Evolutionary conservation across 1,140 invertebrate genomes (phyloP), one percentile per base, ranked within the genome.

Genomic region (Polypedilum pembai): DNA sequence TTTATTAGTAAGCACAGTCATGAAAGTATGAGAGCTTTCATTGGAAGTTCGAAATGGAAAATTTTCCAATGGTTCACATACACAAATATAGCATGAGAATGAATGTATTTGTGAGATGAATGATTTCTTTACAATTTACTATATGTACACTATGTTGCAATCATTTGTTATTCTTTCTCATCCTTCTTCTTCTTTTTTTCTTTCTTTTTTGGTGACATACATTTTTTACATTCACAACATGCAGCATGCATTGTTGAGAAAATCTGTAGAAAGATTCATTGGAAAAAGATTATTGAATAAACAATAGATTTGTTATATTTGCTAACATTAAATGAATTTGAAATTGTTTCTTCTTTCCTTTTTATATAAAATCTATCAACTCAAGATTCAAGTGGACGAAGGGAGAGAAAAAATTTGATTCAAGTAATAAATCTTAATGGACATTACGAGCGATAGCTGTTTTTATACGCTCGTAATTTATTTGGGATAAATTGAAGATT

Each of bases 51-150:
- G 8, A 15, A 45, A 45, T 45, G 41, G 41, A 45, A 45, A 45
- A 33, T 33, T 33, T 45, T 56, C 45, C 45, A 15, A 56, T 56
- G 45, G 12, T n/a, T 56, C 45, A 15, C 24, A 56, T 56, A 56
- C 12, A 56, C 41, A 41, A 41, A 41, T 41, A 10, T 45, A 45
- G 10, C 12, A 4, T 56, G 15, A 12, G 1, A 12, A 56, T 56
- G 4, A 8, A 56, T 45, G 8, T 45, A 15, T 8, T 1, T 12
- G 8, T 45, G 45, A n/a, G 3, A 45, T 45, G 45, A n/a, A 15
- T 56, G 45, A 56, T n/a, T n/a, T n/a, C n/a, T 56, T 45, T 56
- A n/a, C 65, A 69, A 69, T 21, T 18, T 69, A 3, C 65, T 69
- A 33, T 21, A 18, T 20, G 8, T 69, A n/a, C 65, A 20, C 17